phyloP scores from a whole-genome alignment of 2,113 vertebrate species.

The Hiodon alosoides region DNA sequence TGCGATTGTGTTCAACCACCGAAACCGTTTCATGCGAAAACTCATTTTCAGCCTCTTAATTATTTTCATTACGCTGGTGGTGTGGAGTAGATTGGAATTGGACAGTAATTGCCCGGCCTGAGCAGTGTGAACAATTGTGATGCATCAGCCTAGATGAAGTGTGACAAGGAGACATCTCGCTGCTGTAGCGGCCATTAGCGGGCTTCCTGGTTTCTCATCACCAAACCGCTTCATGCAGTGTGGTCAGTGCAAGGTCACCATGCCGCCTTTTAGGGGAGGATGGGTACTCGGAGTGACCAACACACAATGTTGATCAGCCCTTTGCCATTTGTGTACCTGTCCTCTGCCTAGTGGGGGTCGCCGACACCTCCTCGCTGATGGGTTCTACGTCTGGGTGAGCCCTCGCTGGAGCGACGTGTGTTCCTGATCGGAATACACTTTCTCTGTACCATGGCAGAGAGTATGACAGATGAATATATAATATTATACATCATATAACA shows the following conservation, averaged over 20 bases:
- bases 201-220: conserved; percentile 86
- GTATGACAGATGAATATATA: not conserved
- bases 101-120: conserved; percentile 93
- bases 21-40: conserved; percentile 97
- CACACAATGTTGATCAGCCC: conserved; percentile 68
- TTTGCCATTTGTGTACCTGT: conserved; percentile 49
- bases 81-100: conserved; percentile 95
- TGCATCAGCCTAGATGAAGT: conserved; percentile 95
- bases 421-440: too few relatives aligned
- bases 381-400: too few relatives aligned
- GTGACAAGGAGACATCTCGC: conserved; percentile 94
- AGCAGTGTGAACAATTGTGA: conserved; percentile 80
- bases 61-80: conserved; percentile 96
- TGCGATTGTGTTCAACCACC: conserved; percentile 88
- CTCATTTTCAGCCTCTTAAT: conserved; percentile 98
- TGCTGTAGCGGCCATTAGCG: conserved; percentile 83
- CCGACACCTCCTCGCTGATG: too few relatives aligned
- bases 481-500: too few relatives aligned
- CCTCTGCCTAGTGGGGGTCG: not conserved
- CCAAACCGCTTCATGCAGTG: conserved; percentile 74
- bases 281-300: conserved; percentile 61
- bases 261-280: conserved; percentile 61
- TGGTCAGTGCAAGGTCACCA: conserved; percentile 86
- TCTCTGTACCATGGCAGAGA: not conserved
- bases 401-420: too few relatives aligned